A percentile compares a stretch with the other conserved stretches of the same genome.
phyloP scores from a whole-genome alignment of 2,113 vertebrate genomes.

The Carollia perspicillata region DNA sequence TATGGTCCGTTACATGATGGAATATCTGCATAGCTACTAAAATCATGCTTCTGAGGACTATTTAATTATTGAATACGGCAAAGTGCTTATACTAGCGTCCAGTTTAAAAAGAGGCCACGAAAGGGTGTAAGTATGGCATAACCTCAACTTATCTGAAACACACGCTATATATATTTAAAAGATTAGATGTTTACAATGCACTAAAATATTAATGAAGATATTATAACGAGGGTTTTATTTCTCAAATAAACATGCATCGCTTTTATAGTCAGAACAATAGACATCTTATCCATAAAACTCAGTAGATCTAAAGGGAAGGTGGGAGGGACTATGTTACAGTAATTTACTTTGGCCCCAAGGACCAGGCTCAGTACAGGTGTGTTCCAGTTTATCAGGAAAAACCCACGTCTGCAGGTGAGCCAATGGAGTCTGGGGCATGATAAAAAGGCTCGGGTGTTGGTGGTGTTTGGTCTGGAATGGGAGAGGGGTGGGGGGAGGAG shows the following conservation, averaged over 20 bases:
- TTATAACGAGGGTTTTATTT: neutral
- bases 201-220: neutral
- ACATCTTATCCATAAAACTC: neutral
- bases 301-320: neutral
- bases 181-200: neutral
- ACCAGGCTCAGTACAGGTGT: neutral
- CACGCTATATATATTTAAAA: neutral
- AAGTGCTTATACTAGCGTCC: neutral
- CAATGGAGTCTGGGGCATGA: neutral
- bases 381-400: neutral
- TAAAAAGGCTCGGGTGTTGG: neutral
- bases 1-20: neutral
- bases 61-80: neutral
- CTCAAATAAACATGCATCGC: neutral
- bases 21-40: neutral
- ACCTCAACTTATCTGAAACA: neutral
- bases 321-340: neutral
- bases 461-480: neutral
- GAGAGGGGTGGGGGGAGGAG: neutral
- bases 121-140: neutral
- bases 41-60: neutral
- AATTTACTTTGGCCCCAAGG: conserved; percentile 3
- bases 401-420: neutral
- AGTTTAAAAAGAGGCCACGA: neutral
- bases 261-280: conserved; percentile 16